Evolutionary conservation across 2,797 vertebrate genomes (phyloP), one percentile per base, ranked within the genome.

Genomic region (Anabas testudineus): DNA sequence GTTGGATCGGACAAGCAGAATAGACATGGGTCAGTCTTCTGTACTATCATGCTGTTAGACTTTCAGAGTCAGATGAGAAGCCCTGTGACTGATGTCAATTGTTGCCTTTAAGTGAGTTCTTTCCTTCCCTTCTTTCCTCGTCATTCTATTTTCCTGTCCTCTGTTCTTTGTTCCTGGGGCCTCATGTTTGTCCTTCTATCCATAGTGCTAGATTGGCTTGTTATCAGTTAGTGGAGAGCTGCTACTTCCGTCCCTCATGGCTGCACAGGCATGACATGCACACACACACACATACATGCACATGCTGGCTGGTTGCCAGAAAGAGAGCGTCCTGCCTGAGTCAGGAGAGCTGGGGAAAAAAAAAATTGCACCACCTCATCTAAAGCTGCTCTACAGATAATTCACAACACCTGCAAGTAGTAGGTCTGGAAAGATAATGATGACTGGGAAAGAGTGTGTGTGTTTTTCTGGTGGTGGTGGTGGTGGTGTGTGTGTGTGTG

Each of bases 321-420:
- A 41, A 56, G 21, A 67, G 28, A 67, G 37, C 45, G 65, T 66
- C 72, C 68, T 73, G 43, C 22, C 39, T 53, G 52, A 80, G 61
- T 71, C 49, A 19, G 61, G 16, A 43, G 64, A 74, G 37, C 10
- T 2, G 51, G 28, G 15, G n/a, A 7, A 2, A 1, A 4, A n/a
- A 55, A 61, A 47, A 53, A 64, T n/a, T 30, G 61, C 45, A 26
- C n/a, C 49, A 69, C 56, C 54, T 76, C 76, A 59, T 80, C 65
- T 76, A 67, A 80, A 68, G 71, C 72, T 75, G 71, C 51, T 78
- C 48, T 39, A 41, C 59, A 74, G 88, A 82, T 84, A 82, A 84
- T 81, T 80, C 75, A 71, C 65, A 80, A 39, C 78, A 82, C 86
- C 83, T 87, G 80, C 70, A 54, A 82, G 61, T 61, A 63, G 83